Percentiles rank a stretch among this genome's conserved stretches.
Conservation (phyloP, 2,888 invertebrate genomes). For the Drosophila macrospina region DNA sequence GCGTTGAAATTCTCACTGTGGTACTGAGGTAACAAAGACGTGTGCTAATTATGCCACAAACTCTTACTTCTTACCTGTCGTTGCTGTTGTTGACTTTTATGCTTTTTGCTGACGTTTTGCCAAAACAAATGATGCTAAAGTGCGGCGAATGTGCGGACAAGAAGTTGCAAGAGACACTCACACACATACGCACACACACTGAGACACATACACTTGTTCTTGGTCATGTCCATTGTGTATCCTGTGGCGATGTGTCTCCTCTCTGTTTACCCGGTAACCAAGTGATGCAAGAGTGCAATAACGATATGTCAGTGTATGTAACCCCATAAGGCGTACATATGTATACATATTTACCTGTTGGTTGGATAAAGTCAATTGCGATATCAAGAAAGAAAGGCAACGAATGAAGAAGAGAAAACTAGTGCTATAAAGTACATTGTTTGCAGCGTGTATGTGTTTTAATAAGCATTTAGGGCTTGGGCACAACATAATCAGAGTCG, state of each 20-base stretch:
- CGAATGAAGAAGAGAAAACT: no score
- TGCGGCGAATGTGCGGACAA: constrained; percentile 28
- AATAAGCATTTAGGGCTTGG: no score
- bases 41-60: constrained; percentile 71
- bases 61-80: constrained; percentile 1
- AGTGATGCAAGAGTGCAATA: neutral
- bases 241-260: constrained; percentile 36
- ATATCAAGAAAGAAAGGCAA: no score
- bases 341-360: no score
- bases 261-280: neutral
- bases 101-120: constrained; percentile 36
- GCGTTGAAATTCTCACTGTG: neutral
- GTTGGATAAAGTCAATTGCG: no score
- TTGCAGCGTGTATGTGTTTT: no score
- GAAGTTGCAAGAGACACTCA: constrained; percentile 19
- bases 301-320: neutral
- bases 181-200: constrained; percentile 3
- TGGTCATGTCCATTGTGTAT: constrained; percentile 36
- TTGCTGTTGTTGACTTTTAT: constrained; percentile 47
- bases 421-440: no score
- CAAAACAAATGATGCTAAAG: constrained; percentile 58
- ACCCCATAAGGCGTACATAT: no score
- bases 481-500: no score
- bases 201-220: constrained; percentile 11
- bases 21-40: constrained; percentile 29